A percentile compares a stretch with the other conserved stretches of the same genome.
Conservation (phyloP, 1,140 invertebrate species). For the Lordiphosa mommai region DNA sequence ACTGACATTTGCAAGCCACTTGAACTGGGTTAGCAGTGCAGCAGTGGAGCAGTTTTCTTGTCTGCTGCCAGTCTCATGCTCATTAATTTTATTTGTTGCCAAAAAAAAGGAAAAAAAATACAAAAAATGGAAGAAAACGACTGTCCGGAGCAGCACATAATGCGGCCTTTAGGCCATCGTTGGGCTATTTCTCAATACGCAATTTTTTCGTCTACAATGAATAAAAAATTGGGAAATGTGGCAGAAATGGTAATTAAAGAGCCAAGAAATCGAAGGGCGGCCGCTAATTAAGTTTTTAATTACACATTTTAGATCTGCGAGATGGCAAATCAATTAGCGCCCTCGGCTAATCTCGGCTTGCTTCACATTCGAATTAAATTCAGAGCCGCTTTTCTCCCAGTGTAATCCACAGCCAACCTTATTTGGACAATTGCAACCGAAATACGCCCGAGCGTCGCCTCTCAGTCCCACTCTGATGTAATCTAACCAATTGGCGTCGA, state of each 20-base stretch:
- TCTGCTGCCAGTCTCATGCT: slow-evolving; percentile 32
- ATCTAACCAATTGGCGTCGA: slow-evolving; percentile 54
- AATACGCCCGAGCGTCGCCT: slow-evolving; percentile 50
- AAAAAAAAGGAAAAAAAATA: slow-evolving; percentile 15
- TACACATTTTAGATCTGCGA: slow-evolving; percentile 22
- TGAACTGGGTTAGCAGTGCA: slow-evolving; percentile 63
- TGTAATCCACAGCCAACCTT: slow-evolving; percentile 4
- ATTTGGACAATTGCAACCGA: slow-evolving; percentile 73
- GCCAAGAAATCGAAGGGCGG: slow-evolving; percentile 42
- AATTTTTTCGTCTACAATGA: slow-evolving; percentile 38
- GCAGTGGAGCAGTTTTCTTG: slow-evolving; percentile 31
- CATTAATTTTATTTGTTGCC: slow-evolving; percentile 65
- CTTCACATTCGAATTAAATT: background rate
- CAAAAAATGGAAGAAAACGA: slow-evolving; percentile 10
- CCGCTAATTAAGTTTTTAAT: slow-evolving; percentile 55
- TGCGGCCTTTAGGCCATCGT: slow-evolving; percentile 32
- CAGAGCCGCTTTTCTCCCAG: background rate
- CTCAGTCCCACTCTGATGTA: slow-evolving; percentile 50
- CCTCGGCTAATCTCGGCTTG: slow-evolving; percentile 18
- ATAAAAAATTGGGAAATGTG: slow-evolving; percentile 22
- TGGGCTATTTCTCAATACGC: slow-evolving; percentile 64
- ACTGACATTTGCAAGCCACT: slow-evolving; percentile 71
- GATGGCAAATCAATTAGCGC: slow-evolving; percentile 60
- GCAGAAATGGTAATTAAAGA: slow-evolving; percentile 44
- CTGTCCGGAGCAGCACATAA: slow-evolving; percentile 12